phyloP scores from a whole-genome alignment of 2,888 invertebrate species.

The Lissocephala sabroskyi region DNA sequence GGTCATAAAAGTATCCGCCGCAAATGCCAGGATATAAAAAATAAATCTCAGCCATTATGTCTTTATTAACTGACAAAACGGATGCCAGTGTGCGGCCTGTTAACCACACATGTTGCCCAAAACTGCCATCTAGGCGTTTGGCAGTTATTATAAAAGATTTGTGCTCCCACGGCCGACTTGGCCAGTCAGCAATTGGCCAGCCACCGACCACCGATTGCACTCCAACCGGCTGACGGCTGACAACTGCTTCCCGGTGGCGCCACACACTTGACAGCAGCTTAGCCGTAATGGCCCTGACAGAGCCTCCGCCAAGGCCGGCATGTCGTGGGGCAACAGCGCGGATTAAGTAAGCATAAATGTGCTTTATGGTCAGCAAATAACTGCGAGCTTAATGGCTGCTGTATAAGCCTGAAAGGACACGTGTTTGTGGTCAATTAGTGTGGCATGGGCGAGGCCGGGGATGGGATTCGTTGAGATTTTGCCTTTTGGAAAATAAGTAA shows the following conservation, averaged over 20 bases:
- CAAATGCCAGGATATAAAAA: conserved; percentile 52
- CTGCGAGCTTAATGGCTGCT: conserved; percentile 53
- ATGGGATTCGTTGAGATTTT: too few species aligned
- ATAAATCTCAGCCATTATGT: conserved; percentile 59
- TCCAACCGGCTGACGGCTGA: conserved; percentile 22
- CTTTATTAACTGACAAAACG: conserved; percentile 55
- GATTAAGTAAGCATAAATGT: conserved; percentile 29
- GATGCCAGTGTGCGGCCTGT: conserved; percentile 50
- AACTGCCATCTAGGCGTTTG: background rate
- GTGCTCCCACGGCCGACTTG: conserved; percentile 28
- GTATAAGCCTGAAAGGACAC: too few species aligned
- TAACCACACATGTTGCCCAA: conserved; percentile 52
- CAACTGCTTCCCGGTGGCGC: conserved; percentile 36
- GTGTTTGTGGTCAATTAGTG: too few species aligned
- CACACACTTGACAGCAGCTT: conserved; percentile 53
- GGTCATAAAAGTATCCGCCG: conserved; percentile 44
- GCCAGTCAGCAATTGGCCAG: conserved; percentile 42
- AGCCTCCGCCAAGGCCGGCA: conserved; percentile 11
- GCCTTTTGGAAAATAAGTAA: too few species aligned
- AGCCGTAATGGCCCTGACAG: conserved; percentile 44
- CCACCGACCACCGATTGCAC: conserved; percentile 49
- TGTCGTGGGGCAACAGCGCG: background rate
- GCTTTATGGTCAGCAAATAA: conserved; percentile 55
- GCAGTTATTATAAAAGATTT: conserved; percentile 62
- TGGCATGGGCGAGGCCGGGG: too few species aligned